phyloP scores from a whole-genome alignment of 2,888 invertebrate species.

The Sepioteuthis lessoniana region DNA sequence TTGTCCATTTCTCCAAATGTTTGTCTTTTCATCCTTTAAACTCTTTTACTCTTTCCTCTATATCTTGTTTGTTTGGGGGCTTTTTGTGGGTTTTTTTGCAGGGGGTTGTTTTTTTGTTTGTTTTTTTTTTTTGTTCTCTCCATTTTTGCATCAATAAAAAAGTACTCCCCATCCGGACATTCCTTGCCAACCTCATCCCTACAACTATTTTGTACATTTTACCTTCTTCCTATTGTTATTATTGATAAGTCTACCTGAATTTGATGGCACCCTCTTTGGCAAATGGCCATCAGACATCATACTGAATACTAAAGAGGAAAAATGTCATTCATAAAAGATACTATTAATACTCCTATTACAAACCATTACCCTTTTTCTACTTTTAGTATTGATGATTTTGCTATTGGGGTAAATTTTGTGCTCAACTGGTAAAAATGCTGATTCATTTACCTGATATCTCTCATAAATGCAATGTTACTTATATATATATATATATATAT shows the following conservation, averaged over 20 bases:
- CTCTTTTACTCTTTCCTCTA: no score
- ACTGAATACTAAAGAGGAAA: background rate
- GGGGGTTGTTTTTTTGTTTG: no score
- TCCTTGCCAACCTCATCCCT: background rate
- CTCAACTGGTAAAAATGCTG: no score
- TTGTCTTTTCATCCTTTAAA: background rate
- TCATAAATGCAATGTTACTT: no score
- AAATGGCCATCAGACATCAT: background rate
- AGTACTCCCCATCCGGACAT: background rate
- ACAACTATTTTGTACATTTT: background rate
- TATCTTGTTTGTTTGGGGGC: no score
- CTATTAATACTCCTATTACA: background rate
- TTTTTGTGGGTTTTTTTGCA: no score
- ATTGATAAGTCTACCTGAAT: conserved; percentile 20
- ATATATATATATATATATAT: no score
- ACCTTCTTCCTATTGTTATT: background rate
- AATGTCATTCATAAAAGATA: background rate
- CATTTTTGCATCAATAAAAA: background rate
- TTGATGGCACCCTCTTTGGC: conserved; percentile 33
- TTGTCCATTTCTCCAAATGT: background rate
- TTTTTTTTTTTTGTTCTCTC: background rate
- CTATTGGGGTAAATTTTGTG: background rate
- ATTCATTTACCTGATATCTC: no score
- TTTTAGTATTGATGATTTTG: background rate
- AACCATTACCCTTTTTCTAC: background rate